Evolutionary conservation across 2,888 invertebrate genomes (phyloP).

Genomic region (Hecatera dysodea): DNA sequence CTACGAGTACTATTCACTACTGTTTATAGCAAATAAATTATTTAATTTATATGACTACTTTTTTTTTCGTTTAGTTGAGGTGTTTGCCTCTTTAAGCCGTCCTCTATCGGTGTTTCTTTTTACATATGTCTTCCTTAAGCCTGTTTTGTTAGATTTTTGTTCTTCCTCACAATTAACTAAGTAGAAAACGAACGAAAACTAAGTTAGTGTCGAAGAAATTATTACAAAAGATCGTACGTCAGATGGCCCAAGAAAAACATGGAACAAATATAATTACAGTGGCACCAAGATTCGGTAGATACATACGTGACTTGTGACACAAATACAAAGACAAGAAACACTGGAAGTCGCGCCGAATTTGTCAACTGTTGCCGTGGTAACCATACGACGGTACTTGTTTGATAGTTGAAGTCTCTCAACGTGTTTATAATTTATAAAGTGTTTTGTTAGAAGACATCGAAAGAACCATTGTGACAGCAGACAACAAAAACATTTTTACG

Average conservation of each 20-base stretch:
- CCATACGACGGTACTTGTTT: not conserved
- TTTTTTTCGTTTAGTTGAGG: no score
- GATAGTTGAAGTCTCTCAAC: not conserved
- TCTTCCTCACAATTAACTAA: no score
- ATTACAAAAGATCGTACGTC: constrained; percentile 6
- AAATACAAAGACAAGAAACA: constrained; percentile 1
- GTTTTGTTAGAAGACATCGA: not conserved
- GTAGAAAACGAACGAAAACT: no score
- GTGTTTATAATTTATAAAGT: not conserved
- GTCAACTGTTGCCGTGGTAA: constrained; percentile 18
- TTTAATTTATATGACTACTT: no score
- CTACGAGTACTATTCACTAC: no score
- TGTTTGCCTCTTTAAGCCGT: no score
- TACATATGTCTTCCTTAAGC: no score
- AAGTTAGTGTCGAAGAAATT: no score
- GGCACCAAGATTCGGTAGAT: constrained; percentile 3
- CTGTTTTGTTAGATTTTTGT: no score
- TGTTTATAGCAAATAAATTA: no score
- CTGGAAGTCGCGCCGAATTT: not conserved
- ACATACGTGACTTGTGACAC: constrained; percentile 28
- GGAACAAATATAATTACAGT: constrained; percentile 29
- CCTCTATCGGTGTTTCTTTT: no score
- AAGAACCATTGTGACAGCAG: not conserved
- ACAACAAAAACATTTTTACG: no score
- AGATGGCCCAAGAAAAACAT: constrained; percentile 12